Conservation (phyloP, 2,888 invertebrate genomes). For the Lepidonotus clava region DNA sequence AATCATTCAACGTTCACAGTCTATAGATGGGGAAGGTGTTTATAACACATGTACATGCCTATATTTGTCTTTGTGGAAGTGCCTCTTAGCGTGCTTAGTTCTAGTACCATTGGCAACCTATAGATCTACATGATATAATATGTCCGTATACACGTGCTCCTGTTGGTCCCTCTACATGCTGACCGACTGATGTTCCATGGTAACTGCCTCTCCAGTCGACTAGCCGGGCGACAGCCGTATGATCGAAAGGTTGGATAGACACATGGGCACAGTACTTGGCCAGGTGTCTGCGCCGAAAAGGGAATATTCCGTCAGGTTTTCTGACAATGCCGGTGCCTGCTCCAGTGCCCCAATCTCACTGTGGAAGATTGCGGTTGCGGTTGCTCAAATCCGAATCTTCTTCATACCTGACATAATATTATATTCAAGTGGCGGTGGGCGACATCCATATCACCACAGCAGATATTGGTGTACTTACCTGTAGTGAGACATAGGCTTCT, state of each 20-base stretch:
- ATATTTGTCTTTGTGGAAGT: neutral
- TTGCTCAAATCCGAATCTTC: slow-evolving; percentile 1
- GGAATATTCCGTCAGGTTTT: neutral
- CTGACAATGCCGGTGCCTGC: neutral
- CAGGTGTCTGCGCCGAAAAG: too few species aligned
- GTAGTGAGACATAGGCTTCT: neutral
- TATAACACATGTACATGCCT: neutral
- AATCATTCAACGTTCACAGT: neutral
- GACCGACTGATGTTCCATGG: too few species aligned
- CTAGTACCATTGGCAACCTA: neutral
- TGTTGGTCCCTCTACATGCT: too few species aligned
- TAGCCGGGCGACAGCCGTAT: too few species aligned
- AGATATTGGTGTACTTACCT: neutral
- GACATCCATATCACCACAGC: neutral
- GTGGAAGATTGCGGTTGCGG: neutral
- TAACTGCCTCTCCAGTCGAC: too few species aligned
- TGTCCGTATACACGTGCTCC: too few species aligned
- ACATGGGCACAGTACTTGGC: too few species aligned
- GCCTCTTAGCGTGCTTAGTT: slow-evolving; percentile 7
- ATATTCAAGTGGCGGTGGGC: slow-evolving; percentile 3
- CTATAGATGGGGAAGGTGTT: neutral
- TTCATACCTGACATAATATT: too few species aligned
- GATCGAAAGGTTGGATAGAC: too few species aligned
- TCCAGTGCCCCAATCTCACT: neutral
- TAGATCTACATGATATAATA: too few species aligned